phyloP scores from a whole-genome alignment of 2,113 vertebrate genomes.

The Alethe diademata region DNA sequence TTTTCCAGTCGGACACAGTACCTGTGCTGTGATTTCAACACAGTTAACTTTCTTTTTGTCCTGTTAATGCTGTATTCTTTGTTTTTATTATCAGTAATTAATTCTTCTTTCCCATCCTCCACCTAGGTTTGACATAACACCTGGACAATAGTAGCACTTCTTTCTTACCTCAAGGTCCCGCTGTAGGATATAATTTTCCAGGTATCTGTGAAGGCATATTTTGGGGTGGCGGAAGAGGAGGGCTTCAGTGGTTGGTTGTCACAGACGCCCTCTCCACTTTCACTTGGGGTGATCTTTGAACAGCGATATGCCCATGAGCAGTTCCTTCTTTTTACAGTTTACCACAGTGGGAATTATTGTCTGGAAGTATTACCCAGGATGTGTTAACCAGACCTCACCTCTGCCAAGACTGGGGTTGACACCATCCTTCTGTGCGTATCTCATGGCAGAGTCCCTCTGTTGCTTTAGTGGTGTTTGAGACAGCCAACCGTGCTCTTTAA shows the following conservation, averaged over 20 bases:
- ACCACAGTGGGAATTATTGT: background rate
- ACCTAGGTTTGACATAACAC: background rate
- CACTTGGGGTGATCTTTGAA: background rate
- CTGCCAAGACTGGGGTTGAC: too few species aligned
- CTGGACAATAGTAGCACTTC: background rate
- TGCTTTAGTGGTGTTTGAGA: background rate
- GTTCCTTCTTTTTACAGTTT: background rate
- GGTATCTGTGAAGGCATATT: too few species aligned
- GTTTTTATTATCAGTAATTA: background rate
- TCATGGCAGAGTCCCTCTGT: background rate
- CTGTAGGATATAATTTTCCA: background rate
- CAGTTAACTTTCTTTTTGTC: background rate
- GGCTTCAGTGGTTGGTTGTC: too few species aligned
- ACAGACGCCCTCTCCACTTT: background rate
- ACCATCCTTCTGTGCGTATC: background rate
- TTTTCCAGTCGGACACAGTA: rapidly evolving
- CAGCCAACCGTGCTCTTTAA: background rate
- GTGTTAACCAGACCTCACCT: background rate
- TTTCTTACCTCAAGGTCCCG: background rate
- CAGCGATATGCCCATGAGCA: background rate
- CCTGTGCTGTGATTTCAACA: background rate
- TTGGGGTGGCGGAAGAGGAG: too few species aligned
- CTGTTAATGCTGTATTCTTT: background rate
- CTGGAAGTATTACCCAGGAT: background rate
- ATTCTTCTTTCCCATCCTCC: background rate